A percentile compares a stretch with the other conserved stretches of the same genome.
phyloP scores from a whole-genome alignment of 2,113 vertebrate species.

The Clarias magur region DNA sequence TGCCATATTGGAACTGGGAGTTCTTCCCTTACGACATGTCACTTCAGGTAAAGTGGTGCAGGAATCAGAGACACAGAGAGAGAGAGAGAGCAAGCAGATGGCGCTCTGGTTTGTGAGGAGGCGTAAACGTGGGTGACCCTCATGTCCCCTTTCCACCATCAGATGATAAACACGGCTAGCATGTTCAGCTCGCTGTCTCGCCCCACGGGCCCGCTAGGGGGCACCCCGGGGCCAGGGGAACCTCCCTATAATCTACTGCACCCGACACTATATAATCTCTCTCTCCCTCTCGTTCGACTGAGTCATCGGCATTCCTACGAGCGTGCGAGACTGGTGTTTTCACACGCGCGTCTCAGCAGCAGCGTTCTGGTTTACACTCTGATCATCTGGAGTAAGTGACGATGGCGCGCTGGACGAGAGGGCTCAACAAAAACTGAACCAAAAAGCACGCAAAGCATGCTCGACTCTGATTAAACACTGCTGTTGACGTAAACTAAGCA shows the following conservation, averaged over 20 bases:
- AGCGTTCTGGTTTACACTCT: no score
- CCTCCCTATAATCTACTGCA: neutral
- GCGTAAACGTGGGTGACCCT: neutral
- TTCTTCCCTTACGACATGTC: neutral
- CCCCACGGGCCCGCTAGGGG: neutral
- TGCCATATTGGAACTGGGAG: neutral
- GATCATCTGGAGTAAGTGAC: no score
- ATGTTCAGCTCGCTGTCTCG: neutral
- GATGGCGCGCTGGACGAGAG: no score
- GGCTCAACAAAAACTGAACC: no score
- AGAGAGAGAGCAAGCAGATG: constrained; percentile 37
- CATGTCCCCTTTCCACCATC: neutral
- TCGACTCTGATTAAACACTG: no score
- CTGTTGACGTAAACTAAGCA: no score
- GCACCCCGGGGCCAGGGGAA: neutral
- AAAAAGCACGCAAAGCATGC: no score
- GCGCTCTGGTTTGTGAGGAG: constrained; percentile 20
- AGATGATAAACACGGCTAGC: neutral
- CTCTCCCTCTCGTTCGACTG: neutral
- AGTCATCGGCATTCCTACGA: neutral
- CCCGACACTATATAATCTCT: neutral
- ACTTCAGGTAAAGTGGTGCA: neutral
- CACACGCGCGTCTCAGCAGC: no score
- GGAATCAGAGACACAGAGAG: no score
- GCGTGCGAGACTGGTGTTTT: no score